Evolutionary conservation across 2,113 vertebrate genomes (phyloP).

Genomic region (Oncorhynchus gorbuscha): DNA sequence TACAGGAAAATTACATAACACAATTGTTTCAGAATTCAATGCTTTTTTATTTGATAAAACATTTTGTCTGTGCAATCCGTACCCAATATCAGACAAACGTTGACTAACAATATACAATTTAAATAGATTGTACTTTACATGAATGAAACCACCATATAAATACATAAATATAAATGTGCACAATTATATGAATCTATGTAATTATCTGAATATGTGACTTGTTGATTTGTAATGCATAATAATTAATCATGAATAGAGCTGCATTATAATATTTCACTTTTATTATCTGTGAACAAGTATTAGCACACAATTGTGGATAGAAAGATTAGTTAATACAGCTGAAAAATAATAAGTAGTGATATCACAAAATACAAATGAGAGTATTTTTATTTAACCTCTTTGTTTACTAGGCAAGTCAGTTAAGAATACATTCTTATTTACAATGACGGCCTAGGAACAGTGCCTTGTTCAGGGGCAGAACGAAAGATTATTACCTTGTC

Average conservation of each 20-base stretch:
- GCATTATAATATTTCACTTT: background rate
- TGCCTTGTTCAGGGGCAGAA: too few species aligned
- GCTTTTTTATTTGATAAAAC: background rate
- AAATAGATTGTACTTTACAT: background rate
- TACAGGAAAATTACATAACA: too few species aligned
- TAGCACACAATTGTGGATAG: too few species aligned
- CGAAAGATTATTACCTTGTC: too few species aligned
- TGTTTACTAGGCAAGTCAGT: too few species aligned
- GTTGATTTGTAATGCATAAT: background rate
- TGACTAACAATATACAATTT: background rate
- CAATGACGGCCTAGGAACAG: too few species aligned
- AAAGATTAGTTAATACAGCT: background rate
- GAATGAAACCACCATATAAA: background rate
- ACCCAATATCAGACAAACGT: background rate
- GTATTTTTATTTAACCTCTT: slow-evolving; percentile 24
- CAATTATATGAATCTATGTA: background rate
- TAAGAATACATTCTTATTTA: too few species aligned
- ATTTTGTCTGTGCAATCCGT: background rate
- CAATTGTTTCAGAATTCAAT: too few species aligned
- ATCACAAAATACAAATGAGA: slow-evolving; percentile 7
- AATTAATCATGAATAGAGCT: background rate
- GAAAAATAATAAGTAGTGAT: background rate
- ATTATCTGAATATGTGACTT: background rate
- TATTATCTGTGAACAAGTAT: too few species aligned
- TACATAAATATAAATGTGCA: background rate